Percentiles rank a stretch among this genome's conserved stretches.
These are phyloP conservation scores for Okapia johnstoni DNA, from an alignment of 2,113 vertebrate species.

Conservation along the genomic window DNA sequence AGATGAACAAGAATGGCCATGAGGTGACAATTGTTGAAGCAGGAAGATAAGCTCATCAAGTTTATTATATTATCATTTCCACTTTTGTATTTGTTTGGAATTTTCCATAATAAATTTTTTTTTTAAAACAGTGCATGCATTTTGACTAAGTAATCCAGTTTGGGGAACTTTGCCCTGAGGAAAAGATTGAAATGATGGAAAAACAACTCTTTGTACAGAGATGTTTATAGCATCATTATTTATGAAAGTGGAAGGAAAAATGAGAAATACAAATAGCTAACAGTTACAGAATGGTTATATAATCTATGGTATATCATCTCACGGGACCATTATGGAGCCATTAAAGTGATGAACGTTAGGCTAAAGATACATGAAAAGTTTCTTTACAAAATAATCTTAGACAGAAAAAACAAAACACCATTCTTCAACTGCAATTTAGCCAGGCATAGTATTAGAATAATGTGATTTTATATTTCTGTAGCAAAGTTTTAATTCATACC, in stretches of 20 bases:
- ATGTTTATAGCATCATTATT: slow-evolving; percentile 44
- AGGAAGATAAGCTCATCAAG: not conserved
- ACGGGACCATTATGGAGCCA: not conserved
- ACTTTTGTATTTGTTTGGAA: not conserved
- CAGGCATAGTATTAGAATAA: slow-evolving; percentile 14
- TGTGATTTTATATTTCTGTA: slow-evolving; percentile 42
- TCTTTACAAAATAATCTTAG: slow-evolving; percentile 31
- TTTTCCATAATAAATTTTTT: slow-evolving; percentile 19
- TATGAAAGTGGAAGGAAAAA: slow-evolving; percentile 33
- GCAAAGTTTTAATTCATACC: slow-evolving; percentile 27
- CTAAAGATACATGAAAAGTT: slow-evolving; percentile 46
- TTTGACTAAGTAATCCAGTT: slow-evolving; percentile 44
- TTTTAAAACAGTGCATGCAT: not conserved
- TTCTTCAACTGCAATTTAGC: slow-evolving; percentile 42
- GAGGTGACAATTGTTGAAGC: not conserved
- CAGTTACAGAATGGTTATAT: slow-evolving; percentile 28
- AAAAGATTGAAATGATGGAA: slow-evolving; percentile 44
- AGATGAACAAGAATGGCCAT: not conserved
- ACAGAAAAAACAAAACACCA: slow-evolving; percentile 32
- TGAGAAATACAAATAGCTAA: slow-evolving; percentile 50
- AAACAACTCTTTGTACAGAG: not conserved
- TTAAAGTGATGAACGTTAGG: slow-evolving; percentile 56
- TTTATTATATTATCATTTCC: not conserved
- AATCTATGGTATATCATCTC: slow-evolving; percentile 31
- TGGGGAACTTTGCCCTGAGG: slow-evolving; percentile 8